Conservation (phyloP, 2,888 invertebrate genomes). For the Aproaerema taeniolella region DNA sequence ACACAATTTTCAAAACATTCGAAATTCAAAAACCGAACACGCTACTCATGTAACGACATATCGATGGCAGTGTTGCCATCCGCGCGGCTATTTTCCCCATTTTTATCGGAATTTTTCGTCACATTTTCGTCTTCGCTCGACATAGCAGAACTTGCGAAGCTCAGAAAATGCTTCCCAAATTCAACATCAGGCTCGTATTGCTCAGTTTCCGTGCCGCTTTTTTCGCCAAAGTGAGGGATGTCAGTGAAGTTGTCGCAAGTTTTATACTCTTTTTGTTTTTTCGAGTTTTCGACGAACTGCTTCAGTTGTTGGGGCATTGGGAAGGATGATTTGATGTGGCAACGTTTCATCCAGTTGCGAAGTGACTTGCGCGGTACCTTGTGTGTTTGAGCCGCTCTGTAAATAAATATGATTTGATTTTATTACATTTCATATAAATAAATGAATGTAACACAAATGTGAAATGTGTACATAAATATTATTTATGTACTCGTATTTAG, state of each 20-base stretch:
- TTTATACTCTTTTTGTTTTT: slow-evolving; percentile 61
- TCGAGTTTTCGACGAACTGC: slow-evolving; percentile 75
- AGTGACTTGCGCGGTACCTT: slow-evolving; percentile 78
- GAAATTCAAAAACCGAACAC: no score
- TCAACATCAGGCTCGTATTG: slow-evolving; percentile 45
- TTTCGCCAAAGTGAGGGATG: slow-evolving; percentile 30
- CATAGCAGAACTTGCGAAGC: slow-evolving; percentile 33
- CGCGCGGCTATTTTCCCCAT: slow-evolving; percentile 22
- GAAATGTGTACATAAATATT: no score
- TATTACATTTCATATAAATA: no score
- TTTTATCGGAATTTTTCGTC: slow-evolving; percentile 28
- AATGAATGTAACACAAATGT: no score
- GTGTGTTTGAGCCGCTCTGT: slow-evolving; percentile 78
- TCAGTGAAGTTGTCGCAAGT: slow-evolving; percentile 33
- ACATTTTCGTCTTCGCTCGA: slow-evolving; percentile 55
- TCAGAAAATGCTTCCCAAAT: slow-evolving; percentile 65
- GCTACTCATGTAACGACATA: slow-evolving; percentile 55
- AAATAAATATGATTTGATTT: slow-evolving; percentile 28
- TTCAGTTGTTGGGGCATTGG: slow-evolving; percentile 78
- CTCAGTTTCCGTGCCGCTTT: slow-evolving; percentile 39
- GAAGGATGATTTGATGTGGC: slow-evolving; percentile 77
- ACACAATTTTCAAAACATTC: no score
- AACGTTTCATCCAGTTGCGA: slow-evolving; percentile 80
- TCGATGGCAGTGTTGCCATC: slow-evolving; percentile 38
- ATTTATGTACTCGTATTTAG: no score